Conservation (phyloP, 2,888 invertebrate genomes). For the Noctuana brunneofusca region DNA sequence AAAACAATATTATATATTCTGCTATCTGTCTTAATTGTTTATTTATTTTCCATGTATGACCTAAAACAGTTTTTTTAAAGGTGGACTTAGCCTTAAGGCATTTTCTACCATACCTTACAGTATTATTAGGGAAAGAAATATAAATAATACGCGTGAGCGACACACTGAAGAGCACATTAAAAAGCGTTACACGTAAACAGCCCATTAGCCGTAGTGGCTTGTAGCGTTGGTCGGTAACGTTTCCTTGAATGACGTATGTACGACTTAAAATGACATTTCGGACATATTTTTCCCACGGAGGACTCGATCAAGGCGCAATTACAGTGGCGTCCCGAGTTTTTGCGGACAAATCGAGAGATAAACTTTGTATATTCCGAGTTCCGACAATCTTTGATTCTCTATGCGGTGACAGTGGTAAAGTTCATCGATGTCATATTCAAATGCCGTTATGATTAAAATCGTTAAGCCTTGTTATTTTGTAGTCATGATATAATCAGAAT, state of each 20-base stretch:
- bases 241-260: slow-evolving; percentile 41
- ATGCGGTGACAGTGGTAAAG: slow-evolving; percentile 17
- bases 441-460: slow-evolving; percentile 8
- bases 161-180: neutral
- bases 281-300: slow-evolving; percentile 75
- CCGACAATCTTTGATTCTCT: slow-evolving; percentile 25
- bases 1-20: too few species aligned
- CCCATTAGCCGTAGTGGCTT: neutral
- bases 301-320: slow-evolving; percentile 59
- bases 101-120: too few species aligned
- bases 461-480: neutral
- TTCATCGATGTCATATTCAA: slow-evolving; percentile 10
- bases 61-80: too few species aligned
- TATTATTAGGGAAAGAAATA: neutral
- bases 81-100: too few species aligned
- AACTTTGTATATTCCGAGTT: slow-evolving; percentile 20
- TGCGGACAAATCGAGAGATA: slow-evolving; percentile 45
- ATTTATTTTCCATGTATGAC: too few species aligned
- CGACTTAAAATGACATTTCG: slow-evolving; percentile 75
- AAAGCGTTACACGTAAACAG: slow-evolving; percentile 3
- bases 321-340: slow-evolving; percentile 59
- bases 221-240: slow-evolving; percentile 1
- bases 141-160: neutral
- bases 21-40: too few species aligned
- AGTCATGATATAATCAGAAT: neutral